Evolutionary conservation across 1,140 invertebrate species (phyloP).

Genomic region (Leptestheria dahalacensis): DNA sequence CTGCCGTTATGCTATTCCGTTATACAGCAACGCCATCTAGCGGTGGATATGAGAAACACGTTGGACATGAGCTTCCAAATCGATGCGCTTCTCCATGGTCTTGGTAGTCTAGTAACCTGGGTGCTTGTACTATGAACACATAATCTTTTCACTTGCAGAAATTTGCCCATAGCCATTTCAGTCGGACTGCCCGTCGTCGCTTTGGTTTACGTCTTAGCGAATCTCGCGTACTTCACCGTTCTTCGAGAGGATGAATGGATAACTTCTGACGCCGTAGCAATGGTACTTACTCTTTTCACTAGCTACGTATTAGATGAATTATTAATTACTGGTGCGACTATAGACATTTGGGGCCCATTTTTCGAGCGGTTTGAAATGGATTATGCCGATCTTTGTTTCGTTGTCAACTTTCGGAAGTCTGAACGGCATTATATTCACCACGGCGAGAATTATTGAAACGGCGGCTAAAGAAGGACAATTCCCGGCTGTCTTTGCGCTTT

Average conservation of each 20-base stretch:
- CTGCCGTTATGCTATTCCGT: too few species aligned
- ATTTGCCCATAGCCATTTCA: conserved; percentile 70
- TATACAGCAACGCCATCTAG: too few species aligned
- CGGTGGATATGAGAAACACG: too few species aligned
- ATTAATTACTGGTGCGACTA: neutral
- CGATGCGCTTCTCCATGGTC: too few species aligned
- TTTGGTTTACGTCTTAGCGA: conserved; percentile 68
- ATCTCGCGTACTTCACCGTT: conserved; percentile 77
- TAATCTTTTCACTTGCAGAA: conserved; percentile 38
- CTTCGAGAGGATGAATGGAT: conserved; percentile 61
- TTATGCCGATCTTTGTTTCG: conserved; percentile 78
- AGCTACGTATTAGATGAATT: neutral
- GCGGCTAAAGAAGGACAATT: conserved; percentile 70
- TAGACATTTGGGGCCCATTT: conserved; percentile 61
- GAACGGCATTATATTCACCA: conserved; percentile 83
- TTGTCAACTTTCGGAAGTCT: conserved; percentile 68
- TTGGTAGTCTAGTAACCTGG: too few species aligned
- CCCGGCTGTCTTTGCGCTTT: conserved; percentile 56
- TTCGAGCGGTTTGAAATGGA: conserved; percentile 57
- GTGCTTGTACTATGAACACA: neutral
- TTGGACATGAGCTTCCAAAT: too few species aligned
- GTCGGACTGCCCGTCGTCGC: conserved; percentile 76
- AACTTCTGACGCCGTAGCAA: conserved; percentile 62
- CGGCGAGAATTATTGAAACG: conserved; percentile 55
- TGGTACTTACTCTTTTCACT: conserved; percentile 36